Percentiles rank a stretch among this genome's conserved stretches.
phyloP scores from a whole-genome alignment of 2,113 vertebrate genomes.

The Dunckerocampus dactyliophorus region DNA sequence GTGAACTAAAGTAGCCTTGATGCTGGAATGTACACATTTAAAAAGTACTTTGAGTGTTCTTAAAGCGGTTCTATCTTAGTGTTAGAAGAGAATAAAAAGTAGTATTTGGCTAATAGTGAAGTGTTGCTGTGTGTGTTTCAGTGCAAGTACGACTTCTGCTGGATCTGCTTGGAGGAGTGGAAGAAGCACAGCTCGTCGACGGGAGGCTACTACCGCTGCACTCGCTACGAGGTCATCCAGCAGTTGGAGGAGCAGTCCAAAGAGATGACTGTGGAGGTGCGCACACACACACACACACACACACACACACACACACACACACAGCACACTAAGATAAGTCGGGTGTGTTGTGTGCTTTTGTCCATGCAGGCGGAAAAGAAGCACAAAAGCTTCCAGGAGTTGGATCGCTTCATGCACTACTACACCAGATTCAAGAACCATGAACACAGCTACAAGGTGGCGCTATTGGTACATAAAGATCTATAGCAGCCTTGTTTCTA shows the following conservation, averaged over 20 bases:
- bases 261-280: constrained; percentile 97
- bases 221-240: constrained; percentile 96
- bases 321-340: neutral
- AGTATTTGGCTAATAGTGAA: too few species aligned
- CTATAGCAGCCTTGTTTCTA: neutral
- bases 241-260: constrained; percentile 97
- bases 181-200: constrained; percentile 96
- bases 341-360: neutral
- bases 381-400: constrained; percentile 96
- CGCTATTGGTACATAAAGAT: neutral
- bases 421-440: constrained; percentile 99
- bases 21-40: too few species aligned
- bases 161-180: constrained; percentile 85
- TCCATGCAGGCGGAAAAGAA: constrained; percentile 90
- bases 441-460: constrained; percentile 95
- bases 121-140: constrained; percentile 28
- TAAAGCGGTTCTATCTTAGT: too few species aligned
- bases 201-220: constrained; percentile 96
- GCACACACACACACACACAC: constrained; percentile 11
- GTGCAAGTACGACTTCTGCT: constrained; percentile 99
- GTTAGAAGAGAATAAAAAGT: too few species aligned
- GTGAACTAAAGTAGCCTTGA: too few species aligned
- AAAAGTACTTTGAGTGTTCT: too few species aligned
- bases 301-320: constrained; percentile 4
- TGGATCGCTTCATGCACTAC: constrained; percentile 99